Base-by-base conservation (phyloP, 2,797 vertebrate genomes). In the Setipinna tenuifilis region DNA sequence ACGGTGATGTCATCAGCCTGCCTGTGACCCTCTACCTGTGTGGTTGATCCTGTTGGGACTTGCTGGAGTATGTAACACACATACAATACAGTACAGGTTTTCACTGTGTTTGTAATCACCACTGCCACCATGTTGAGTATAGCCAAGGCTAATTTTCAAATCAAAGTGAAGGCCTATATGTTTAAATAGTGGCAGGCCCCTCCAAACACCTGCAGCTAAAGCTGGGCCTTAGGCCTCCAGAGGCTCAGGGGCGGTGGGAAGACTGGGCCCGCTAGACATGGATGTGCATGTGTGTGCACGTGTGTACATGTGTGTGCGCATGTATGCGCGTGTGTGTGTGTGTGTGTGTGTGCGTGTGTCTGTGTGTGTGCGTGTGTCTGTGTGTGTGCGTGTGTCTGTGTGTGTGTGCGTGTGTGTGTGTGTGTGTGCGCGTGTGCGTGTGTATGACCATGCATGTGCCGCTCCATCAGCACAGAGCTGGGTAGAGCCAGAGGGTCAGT, bases 321-420 rank as follows among this genome's bases (percentile, higher is more conserved):
- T 54, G 50, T 54, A 7, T 54, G 50, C 14, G 50, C 14, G 7
- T 54, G 50, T 9, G 7, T 3, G 50, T 54, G 50, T 54, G 50
- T 54, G 14, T 54, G 50, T 54, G 50, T 54, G 14, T 54, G 50
- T 48, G 10, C 10, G 46, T 48, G 46, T 48, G 46, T 48, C 46
- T 48, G 46, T 48, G 46, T 48, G 46, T 48, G 10, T 48, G 46
- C 46, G 10, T 48, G 46, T 48, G 46, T 48, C 46, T 48, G 46
- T 48, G 46, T 48, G 46, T 48, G 46, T 48, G 46, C 17, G 78
- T 81, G 80, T 82, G 80, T 6, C 14, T 82, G 81, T 82, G 58
- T 83, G 62, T 44, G 50, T 25, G 62, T 25, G n/a, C 21, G 46
- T 35, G 23, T 58, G 35, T 68, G 48, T 59, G 23, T 54, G 50